phyloP scores from a whole-genome alignment of 2,113 vertebrate genomes.

The Hippocampus barbouri region DNA sequence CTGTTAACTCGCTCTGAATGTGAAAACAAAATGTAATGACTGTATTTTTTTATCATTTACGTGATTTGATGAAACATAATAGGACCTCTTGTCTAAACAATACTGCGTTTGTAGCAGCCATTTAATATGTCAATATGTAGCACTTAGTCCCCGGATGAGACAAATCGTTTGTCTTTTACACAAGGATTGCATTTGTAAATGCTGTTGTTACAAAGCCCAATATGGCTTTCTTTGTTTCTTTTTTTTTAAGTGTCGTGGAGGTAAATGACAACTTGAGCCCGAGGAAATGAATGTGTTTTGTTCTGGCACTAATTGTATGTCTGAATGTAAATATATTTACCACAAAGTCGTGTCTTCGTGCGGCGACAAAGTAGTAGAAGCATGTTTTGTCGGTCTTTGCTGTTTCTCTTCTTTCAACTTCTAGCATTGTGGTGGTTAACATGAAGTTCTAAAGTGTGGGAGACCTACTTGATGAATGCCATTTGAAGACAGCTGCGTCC shows the following conservation, averaged over 20 bases:
- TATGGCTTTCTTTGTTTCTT: constrained; percentile 13
- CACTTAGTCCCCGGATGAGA: constrained; percentile 39
- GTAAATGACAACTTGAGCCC: constrained; percentile 33
- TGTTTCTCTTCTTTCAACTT: constrained; percentile 55
- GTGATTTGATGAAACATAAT: constrained; percentile 43
- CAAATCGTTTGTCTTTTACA: constrained; percentile 10
- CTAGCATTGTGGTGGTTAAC: constrained; percentile 53
- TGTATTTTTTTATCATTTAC: constrained; percentile 56
- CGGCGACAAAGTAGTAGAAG: constrained; percentile 52
- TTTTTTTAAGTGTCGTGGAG: constrained; percentile 16
- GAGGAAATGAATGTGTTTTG: constrained; percentile 37
- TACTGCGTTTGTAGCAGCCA: constrained; percentile 55
- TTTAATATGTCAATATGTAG: constrained; percentile 51
- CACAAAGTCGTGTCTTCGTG: constrained; percentile 68
- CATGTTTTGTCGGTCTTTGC: constrained; percentile 67
- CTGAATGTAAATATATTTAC: constrained; percentile 71
- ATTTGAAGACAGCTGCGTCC: constrained; percentile 14
- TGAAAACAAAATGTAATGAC: constrained; percentile 54
- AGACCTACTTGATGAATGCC: constrained; percentile 48
- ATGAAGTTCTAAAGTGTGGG: constrained; percentile 57
- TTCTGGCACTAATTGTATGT: constrained; percentile 66
- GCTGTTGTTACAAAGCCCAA: constrained; percentile 18
- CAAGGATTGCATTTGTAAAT: constrained; percentile 31
- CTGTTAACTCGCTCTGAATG: constrained; percentile 60
- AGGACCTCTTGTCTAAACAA: constrained; percentile 43